Conservation (phyloP, 2,888 invertebrate genomes). For the Torymus auratus region DNA sequence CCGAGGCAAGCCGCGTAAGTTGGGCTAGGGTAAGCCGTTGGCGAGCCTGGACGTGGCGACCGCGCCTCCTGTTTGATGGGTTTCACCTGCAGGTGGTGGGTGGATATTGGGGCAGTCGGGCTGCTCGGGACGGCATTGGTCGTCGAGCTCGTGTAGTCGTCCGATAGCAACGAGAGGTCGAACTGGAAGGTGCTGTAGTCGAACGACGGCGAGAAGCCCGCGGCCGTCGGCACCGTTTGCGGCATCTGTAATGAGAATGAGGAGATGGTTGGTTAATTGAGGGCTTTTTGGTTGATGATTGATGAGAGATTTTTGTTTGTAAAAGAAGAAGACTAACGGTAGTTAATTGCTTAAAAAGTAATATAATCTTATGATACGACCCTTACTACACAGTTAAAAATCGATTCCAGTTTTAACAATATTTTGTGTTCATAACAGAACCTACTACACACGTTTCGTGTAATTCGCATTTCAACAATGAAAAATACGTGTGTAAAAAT, state of each 20-base stretch:
- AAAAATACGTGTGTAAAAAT: no score
- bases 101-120: neutral
- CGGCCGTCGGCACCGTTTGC: constrained; percentile 87
- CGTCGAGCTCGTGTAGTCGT: constrained; percentile 71
- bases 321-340: no score
- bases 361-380: no score
- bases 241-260: constrained; percentile 83
- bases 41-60: constrained; percentile 73
- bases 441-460: no score
- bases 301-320: no score
- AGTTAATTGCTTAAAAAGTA: no score
- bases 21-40: constrained; percentile 71
- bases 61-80: constrained; percentile 79
- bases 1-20: constrained; percentile 68
- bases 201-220: constrained; percentile 85
- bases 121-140: neutral
- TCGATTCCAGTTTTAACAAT: no score
- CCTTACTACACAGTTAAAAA: no score
- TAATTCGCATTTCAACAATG: no score
- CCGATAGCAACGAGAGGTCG: constrained; percentile 85
- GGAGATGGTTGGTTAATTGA: no score
- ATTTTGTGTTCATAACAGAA: no score
- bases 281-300: no score
- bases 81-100: constrained; percentile 11
- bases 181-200: constrained; percentile 83